A percentile compares a stretch with the other conserved stretches of the same genome.
These are phyloP conservation scores for Euplagia quadripunctaria DNA, from an alignment of 2,888 invertebrate species.

Conservation along the genomic window DNA sequence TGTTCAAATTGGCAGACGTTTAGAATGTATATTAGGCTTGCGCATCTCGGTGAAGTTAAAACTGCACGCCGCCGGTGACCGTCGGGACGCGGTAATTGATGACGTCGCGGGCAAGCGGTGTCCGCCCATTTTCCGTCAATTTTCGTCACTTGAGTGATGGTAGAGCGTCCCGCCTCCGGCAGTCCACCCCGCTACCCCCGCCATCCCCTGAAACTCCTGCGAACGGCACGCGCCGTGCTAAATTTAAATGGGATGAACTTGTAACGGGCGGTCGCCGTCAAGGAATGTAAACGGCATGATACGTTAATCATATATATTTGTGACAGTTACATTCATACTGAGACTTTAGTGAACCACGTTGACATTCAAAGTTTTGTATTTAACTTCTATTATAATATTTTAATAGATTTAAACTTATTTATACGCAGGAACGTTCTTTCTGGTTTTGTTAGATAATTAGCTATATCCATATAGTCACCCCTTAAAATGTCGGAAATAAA, in stretches of 20 bases:
- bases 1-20: constrained; percentile 55
- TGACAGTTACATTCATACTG: constrained; percentile 80
- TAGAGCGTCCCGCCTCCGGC: constrained; percentile 80
- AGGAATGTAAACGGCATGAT: constrained; percentile 79
- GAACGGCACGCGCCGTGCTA: constrained; percentile 85
- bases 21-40: constrained; percentile 79
- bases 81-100: constrained; percentile 85
- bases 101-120: constrained; percentile 85
- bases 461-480: not conserved
- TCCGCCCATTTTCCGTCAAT: constrained; percentile 88
- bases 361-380: constrained; percentile 53
- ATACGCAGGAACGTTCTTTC: not conserved
- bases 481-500: constrained; percentile 42
- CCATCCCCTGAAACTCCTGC: constrained; percentile 61
- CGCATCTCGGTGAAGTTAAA: constrained; percentile 68
- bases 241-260: constrained; percentile 87
- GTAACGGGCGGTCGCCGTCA: constrained; percentile 80
- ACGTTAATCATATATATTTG: constrained; percentile 84
- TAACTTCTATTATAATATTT: constrained; percentile 25
- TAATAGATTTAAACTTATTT: not conserved
- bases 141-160: constrained; percentile 88
- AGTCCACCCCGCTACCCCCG: constrained; percentile 52
- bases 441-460: constrained; percentile 2
- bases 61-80: constrained; percentile 79
- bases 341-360: constrained; percentile 69